Evolutionary conservation across 2,797 vertebrate species (phyloP), one percentile per base, ranked within the genome.

Genomic region (Poeciliopsis infans): DNA sequence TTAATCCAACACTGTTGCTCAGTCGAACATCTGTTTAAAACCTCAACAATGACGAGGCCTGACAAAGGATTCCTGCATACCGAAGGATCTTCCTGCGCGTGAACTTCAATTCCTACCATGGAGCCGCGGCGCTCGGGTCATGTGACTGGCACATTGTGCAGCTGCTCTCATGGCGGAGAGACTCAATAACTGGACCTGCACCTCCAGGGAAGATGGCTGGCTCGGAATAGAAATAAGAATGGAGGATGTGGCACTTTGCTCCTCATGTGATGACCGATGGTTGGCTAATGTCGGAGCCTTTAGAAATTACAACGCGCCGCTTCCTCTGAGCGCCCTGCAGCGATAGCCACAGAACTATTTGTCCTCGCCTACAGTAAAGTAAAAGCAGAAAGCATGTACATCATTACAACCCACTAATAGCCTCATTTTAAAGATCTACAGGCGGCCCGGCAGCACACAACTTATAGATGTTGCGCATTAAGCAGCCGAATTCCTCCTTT

Each of bases 171-270:
- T 20, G 69, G 79, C 71, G 79, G 68, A 79, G 68, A 80, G 83
- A 72, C 81, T 78, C 61, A 82, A 70, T 88, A 91, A 92, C 92
- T 90, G 84, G 89, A 79, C 74, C 81, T 71, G 79, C 75, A 87
- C 90, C 87, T 85, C 23, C 77, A 90, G 93, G 90, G 83, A 68
- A 80, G 68, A 23, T 79, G 55, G 23, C 45, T 2, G 25, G 86
- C 90, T 86, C 15, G 87, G 87, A 93, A 93, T 92, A 92, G 90
- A 90, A 77, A 3, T 68, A 80, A 88, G 85, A 91, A 83, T 51
- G 66, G 77, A 88, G 66, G 79, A 90, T 77, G 83, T 79, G 73
- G 73, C 77, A 64, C 79, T n/a, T 39, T 70, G 81, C 79, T 81
- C 81, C 25, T 83, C 76, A 78, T 83, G 75, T 61, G 57, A 73